Evolutionary conservation across 2,888 invertebrate species (phyloP).

Genomic region (Macroteleia sp.): DNA sequence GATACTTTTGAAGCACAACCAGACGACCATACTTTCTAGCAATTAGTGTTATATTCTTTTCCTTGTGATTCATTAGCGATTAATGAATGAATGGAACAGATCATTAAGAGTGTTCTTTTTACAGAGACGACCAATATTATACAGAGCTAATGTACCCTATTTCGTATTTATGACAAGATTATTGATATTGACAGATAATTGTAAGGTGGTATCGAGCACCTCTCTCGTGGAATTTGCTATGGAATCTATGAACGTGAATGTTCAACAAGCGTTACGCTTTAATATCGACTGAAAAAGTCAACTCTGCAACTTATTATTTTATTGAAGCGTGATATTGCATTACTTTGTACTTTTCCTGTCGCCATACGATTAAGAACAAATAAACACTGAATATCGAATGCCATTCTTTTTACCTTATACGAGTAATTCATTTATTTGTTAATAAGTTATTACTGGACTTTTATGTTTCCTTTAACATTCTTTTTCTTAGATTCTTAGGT

Average conservation of each 20-base stretch:
- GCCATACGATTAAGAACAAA: constrained; percentile 15
- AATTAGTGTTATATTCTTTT: constrained; percentile 53
- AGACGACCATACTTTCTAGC: constrained; percentile 44
- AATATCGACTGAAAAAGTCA: constrained; percentile 26
- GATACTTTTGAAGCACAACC: constrained; percentile 38
- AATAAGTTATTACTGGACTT: too few species aligned
- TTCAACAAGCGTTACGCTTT: constrained; percentile 40
- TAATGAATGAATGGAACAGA: constrained; percentile 41
- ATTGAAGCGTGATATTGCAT: constrained; percentile 48
- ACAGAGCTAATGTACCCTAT: not conserved
- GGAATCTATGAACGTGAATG: constrained; percentile 53
- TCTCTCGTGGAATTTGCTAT: constrained; percentile 31
- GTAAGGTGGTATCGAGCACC: constrained; percentile 18
- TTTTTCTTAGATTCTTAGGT: too few species aligned
- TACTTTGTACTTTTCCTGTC: constrained; percentile 26
- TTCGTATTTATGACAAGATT: constrained; percentile 20
- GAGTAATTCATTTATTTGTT: too few species aligned
- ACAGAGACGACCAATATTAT: constrained; percentile 18
- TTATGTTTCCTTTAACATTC: too few species aligned
- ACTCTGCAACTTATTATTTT: constrained; percentile 40
- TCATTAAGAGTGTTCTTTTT: constrained; percentile 43
- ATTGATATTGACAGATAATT: constrained; percentile 44
- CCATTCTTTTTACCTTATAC: too few species aligned
- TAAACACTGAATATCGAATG: constrained; percentile 1
- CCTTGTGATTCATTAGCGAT: constrained; percentile 44